Conservation (phyloP, 2,888 invertebrate genomes). For the Apotomis betuletana region DNA sequence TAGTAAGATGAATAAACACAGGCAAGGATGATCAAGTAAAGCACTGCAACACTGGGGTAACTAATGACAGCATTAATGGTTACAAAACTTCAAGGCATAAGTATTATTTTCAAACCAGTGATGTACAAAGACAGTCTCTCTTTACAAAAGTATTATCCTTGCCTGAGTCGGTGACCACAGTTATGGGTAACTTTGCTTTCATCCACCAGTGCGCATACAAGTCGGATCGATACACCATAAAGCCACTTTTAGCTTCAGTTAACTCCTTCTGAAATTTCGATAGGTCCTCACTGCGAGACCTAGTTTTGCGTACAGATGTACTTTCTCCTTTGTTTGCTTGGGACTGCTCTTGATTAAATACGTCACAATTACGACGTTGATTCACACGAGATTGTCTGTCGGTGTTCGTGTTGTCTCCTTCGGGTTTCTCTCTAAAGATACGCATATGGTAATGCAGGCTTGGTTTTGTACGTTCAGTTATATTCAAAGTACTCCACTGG, state of each 20-base stretch:
- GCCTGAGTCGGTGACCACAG: slow-evolving; percentile 84
- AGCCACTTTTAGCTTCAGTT: slow-evolving; percentile 71
- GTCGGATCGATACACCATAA: slow-evolving; percentile 89
- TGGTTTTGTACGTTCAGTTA: slow-evolving; percentile 76
- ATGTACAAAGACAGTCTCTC: slow-evolving; percentile 81
- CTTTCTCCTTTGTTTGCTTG: slow-evolving; percentile 48
- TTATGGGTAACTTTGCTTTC: slow-evolving; percentile 91
- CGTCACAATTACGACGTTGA: slow-evolving; percentile 67
- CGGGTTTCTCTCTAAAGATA: slow-evolving; percentile 72
- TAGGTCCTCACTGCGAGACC: slow-evolving; percentile 78
- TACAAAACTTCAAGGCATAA: slow-evolving; percentile 80
- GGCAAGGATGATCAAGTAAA: slow-evolving; percentile 85
- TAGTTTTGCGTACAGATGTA: slow-evolving; percentile 63
- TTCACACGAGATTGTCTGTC: slow-evolving; percentile 66
- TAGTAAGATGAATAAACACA: slow-evolving; percentile 83
- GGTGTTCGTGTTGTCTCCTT: slow-evolving; percentile 47
- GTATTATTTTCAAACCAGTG: slow-evolving; percentile 80
- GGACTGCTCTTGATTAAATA: slow-evolving; percentile 59
- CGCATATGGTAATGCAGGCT: slow-evolving; percentile 81
- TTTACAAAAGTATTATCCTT: slow-evolving; percentile 84
- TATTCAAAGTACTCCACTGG: slow-evolving; percentile 80
- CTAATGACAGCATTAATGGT: slow-evolving; percentile 79
- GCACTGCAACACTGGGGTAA: slow-evolving; percentile 83
- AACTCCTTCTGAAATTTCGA: slow-evolving; percentile 75
- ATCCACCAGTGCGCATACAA: slow-evolving; percentile 97